Conservation (phyloP, 2,113 vertebrate genomes). For the Crotophaga sulcirostris region DNA sequence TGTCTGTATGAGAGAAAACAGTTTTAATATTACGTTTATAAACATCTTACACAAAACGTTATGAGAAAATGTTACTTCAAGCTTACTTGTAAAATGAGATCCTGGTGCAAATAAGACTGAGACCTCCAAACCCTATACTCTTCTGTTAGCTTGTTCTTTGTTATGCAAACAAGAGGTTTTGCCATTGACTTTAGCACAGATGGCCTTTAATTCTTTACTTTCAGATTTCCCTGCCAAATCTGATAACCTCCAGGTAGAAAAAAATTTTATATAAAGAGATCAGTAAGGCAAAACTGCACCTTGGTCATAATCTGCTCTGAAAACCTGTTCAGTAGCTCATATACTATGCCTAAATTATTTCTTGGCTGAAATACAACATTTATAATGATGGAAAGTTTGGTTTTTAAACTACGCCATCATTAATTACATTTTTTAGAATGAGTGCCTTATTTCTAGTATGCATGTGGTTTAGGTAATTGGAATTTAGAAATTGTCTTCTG, state of each 20-base stretch:
- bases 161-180: background rate
- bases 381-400: background rate
- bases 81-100: background rate
- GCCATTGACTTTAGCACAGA: background rate
- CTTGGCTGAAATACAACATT: background rate
- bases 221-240: background rate
- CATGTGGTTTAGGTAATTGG: background rate
- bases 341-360: background rate
- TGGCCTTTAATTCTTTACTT: background rate
- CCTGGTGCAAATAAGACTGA: background rate
- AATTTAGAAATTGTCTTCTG: background rate
- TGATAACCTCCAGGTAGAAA: background rate
- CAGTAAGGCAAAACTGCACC: background rate
- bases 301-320: background rate
- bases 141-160: background rate
- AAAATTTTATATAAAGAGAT: background rate
- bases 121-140: background rate
- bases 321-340: background rate
- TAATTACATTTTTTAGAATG: background rate
- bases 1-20: conserved; percentile 41
- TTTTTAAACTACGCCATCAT: background rate
- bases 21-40: background rate
- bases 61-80: background rate
- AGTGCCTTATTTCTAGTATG: background rate
- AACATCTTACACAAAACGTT: background rate